Base-by-base conservation (phyloP, 2,797 vertebrate species). In the Nothura maculosa region DNA sequence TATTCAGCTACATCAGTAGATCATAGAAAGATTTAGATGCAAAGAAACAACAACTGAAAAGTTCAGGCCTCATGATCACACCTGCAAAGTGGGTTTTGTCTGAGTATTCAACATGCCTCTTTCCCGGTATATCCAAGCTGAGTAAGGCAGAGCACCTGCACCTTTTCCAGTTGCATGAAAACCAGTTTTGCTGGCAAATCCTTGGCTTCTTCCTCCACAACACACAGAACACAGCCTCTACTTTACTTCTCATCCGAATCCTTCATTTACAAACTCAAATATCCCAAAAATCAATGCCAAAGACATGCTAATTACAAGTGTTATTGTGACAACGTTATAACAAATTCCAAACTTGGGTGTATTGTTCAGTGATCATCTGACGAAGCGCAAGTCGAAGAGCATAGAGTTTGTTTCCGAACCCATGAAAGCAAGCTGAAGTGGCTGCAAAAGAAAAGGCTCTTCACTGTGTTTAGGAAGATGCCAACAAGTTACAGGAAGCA, bases 401-500 rank as follows among this genome's bases (percentile, higher is more conserved):
- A 63, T 36, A 89, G 66, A 77, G 16, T 47, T 55, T 4, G 38
- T 36, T 79, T 68, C 84, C 19, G 70, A 61, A 28, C 63, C 48
- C 87, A 84, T 43, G 58, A 42, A 83, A 93, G 91, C 86, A 54
- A 85, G 90, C 89, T 73, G 84, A 69, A 85, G 72, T 27, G 83
- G 76, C 72, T 55, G 90, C 30, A 76, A 38, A 45, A 38, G 38
- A 22, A 80, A 87, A 63, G 67, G 38, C 67, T 87, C 77, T 81
- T 67, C 12, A 15, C 74, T 77, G 27, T 11, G 70, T 32, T 77
- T 30, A 22, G 5, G 18, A 14, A 61, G 89, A 57, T 5, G 54
- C 80, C 52, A 62, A 40, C 36, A 25, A 47, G 60, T 28, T 43
- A 43, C 18, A 40, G 38, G 58, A 42, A 76, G 66, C 10, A 6